A percentile compares a stretch with the other conserved stretches of the same genome.
phyloP scores from a whole-genome alignment of 2,113 vertebrate species.

The Dermatemys mawii region DNA sequence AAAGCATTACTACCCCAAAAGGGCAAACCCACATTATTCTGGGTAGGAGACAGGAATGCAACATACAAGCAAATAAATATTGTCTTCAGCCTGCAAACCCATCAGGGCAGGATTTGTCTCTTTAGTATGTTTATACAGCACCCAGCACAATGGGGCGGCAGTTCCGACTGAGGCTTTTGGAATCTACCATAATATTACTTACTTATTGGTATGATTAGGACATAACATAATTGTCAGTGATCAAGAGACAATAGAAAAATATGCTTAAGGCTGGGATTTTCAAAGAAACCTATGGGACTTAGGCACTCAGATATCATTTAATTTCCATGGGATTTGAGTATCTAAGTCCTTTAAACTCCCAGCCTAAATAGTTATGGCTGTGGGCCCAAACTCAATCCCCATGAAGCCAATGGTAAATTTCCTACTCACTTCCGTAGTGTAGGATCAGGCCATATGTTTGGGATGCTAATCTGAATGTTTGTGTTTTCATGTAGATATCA shows the following conservation, averaged over 20 bases:
- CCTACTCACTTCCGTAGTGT: neutral
- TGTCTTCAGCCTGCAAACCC: neutral
- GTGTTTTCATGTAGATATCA: neutral
- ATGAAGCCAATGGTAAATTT: neutral
- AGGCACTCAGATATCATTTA: rapidly evolving
- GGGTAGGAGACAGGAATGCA: neutral
- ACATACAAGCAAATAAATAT: neutral
- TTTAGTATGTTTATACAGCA: neutral
- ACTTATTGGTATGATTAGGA: neutral
- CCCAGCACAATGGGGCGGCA: neutral
- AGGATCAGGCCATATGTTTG: neutral
- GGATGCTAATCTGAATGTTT: neutral
- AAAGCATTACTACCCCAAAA: neutral
- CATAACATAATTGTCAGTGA: neutral
- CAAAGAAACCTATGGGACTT: neutral
- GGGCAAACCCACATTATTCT: neutral
- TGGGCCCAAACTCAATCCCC: neutral
- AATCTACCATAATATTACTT: neutral
- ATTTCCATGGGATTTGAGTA: rapidly evolving
- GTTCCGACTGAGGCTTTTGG: neutral
- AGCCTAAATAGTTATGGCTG: rapidly evolving
- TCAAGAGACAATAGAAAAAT: neutral
- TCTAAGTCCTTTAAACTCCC: neutral
- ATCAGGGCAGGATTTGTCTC: neutral
- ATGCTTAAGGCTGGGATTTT: neutral